Conservation (phyloP, 2,113 vertebrate species). For the Nyctereutes procyonoides region DNA sequence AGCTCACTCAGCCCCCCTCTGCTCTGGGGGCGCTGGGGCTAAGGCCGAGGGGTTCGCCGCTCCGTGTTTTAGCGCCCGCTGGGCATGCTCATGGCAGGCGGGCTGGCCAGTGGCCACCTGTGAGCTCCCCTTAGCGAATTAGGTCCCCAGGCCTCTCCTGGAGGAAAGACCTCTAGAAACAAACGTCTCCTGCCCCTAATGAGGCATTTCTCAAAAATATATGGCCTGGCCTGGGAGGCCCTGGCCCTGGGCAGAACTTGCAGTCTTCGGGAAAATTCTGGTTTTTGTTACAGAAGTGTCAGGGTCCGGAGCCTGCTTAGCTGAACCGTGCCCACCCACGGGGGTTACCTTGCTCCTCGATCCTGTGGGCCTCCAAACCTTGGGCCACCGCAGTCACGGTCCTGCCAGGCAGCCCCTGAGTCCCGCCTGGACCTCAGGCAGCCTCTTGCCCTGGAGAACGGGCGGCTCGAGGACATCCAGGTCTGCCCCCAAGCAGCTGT, state of each 20-base stretch:
- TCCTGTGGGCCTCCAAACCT: neutral
- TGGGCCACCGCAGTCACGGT: neutral
- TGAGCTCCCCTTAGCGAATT: neutral
- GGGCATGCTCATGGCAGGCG: neutral
- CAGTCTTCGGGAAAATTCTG: neutral
- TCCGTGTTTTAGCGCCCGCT: neutral
- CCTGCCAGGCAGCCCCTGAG: neutral
- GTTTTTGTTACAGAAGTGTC: neutral
- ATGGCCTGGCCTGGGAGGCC: neutral
- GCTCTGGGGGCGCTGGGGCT: neutral
- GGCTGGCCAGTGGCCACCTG: neutral
- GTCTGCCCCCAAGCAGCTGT: neutral
- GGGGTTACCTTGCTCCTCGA: neutral
- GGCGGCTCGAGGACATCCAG: neutral
- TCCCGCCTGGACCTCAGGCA: fast-evolving
- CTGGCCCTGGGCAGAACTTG: neutral
- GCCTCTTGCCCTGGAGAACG: neutral
- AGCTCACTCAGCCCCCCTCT: neutral
- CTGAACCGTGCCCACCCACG: neutral
- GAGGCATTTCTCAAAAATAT: neutral
- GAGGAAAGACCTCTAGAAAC: neutral
- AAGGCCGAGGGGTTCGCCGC: neutral
- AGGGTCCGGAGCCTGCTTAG: neutral
- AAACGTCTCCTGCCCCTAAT: neutral
- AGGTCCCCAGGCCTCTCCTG: neutral